A percentile compares a stretch with the other conserved stretches of the same genome.
Evolutionary conservation across 2,888 invertebrate species (phyloP).

Genomic region (Eristalis pertinax): DNA sequence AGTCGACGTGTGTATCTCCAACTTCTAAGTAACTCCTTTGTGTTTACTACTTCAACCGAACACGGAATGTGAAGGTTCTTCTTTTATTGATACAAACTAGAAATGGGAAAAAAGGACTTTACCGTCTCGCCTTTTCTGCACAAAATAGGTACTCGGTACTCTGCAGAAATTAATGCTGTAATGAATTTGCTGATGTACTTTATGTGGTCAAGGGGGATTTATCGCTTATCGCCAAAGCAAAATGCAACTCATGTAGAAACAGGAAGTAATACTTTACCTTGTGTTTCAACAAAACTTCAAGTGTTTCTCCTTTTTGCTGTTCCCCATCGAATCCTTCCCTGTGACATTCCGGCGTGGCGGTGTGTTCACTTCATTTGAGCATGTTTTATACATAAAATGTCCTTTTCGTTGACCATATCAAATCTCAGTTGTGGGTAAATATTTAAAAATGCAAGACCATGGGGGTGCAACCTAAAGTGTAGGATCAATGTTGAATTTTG

Average conservation of each 20-base stretch:
- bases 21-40: conserved; percentile 52
- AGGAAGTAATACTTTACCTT: conserved; percentile 29
- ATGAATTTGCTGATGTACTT: conserved; percentile 57
- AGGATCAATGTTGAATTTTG: neutral
- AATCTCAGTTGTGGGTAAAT: conserved; percentile 6
- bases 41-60: conserved; percentile 54
- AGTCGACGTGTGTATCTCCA: neutral
- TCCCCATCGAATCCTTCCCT: conserved; percentile 2
- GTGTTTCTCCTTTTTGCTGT: neutral
- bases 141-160: conserved; percentile 20
- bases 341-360: neutral
- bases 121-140: neutral
- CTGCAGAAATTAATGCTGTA: conserved; percentile 62
- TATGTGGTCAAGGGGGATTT: conserved; percentile 46
- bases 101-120: conserved; percentile 30
- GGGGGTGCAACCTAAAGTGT: neutral
- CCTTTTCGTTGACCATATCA: neutral
- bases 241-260: conserved; percentile 10
- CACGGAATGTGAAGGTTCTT: conserved; percentile 52
- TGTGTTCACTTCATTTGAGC: neutral
- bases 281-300: neutral
- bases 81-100: conserved; percentile 61
- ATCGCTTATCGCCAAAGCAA: conserved; percentile 41
- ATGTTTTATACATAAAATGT: conserved; percentile 10
- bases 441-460: neutral